Evolutionary conservation across 30 jellyfish, hydroid and myxozoan genomes (phyloP), one percentile per base, ranked within the genome.

Genomic region (Aurelia sp.): DNA sequence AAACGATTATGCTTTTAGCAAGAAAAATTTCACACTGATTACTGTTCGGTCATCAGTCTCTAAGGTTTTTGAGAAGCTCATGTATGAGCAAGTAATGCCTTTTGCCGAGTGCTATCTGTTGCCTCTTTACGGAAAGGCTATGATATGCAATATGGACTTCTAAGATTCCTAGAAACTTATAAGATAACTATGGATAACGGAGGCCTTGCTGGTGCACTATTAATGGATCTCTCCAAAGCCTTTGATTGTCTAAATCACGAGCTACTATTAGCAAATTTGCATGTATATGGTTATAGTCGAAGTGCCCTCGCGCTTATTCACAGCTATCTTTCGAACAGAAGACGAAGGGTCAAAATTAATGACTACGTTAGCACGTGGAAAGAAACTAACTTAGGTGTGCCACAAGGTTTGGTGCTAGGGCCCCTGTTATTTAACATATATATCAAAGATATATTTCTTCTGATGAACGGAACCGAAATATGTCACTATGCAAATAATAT

Each of bases 381-480:
- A 76, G 86, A 76, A 20, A 76, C 76, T n/a, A 23, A 13, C 86
- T 22, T 57, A 33, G 86, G 86, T 51, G 86, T 76, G n/a, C 48
- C 48, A 6, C 48, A 37, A 37, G 48, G 48, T 37, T 37, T 8
- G 6, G 48, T 37, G 10, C 9, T 37, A 6, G 48, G 48, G 9
- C 48, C 6, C 48, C 48, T 37, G 1, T 37, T 37, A 4, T 35
- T 35, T 66, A 11, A 73, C 84, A 73, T 15, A 21, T 61, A 76
- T 52, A 21, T 50, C 11, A 58, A 18, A 1, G 4, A 76, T 22
- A 13, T 30, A 9, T 76, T 62, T 61, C 61, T 19, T n/a, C 37
- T 47, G 69, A 37, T 47, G 68, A 40, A 72, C 12, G 82, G 68
- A 16, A 71, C 66, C 82, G 35, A 33, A 27, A 52, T 61, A 22